Evolutionary conservation across 2,797 vertebrate species (phyloP).

Genomic region (Falco biarmicus): DNA sequence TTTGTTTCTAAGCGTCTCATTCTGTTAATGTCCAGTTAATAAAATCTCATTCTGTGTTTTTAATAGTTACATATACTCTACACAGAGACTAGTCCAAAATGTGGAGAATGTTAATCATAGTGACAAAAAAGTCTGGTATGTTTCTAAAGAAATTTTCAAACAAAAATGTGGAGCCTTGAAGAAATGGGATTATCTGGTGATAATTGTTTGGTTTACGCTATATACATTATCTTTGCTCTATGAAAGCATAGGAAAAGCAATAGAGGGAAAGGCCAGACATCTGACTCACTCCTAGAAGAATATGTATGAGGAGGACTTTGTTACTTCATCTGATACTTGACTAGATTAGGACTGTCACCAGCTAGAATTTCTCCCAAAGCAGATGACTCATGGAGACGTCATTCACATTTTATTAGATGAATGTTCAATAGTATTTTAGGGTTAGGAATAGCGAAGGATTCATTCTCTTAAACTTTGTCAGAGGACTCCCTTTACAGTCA

Average conservation of each 20-base stretch:
- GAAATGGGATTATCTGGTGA: background rate
- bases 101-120: background rate
- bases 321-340: background rate
- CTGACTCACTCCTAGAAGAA: background rate
- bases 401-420: background rate
- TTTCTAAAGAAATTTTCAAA: background rate
- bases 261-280: background rate
- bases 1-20: background rate
- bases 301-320: background rate
- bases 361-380: background rate
- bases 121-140: background rate
- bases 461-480: background rate
- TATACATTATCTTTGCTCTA: background rate
- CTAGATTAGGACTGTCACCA: background rate
- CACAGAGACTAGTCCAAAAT: background rate
- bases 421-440: background rate
- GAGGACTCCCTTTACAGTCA: background rate
- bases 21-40: background rate
- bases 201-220: background rate
- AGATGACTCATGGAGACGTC: background rate
- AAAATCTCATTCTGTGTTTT: background rate
- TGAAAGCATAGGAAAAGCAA: background rate
- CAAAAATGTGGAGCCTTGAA: background rate
- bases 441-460: background rate
- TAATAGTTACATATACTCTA: background rate